Base-by-base conservation (phyloP, 1,140 invertebrate species). In the Bradysia coprophila region DNA sequence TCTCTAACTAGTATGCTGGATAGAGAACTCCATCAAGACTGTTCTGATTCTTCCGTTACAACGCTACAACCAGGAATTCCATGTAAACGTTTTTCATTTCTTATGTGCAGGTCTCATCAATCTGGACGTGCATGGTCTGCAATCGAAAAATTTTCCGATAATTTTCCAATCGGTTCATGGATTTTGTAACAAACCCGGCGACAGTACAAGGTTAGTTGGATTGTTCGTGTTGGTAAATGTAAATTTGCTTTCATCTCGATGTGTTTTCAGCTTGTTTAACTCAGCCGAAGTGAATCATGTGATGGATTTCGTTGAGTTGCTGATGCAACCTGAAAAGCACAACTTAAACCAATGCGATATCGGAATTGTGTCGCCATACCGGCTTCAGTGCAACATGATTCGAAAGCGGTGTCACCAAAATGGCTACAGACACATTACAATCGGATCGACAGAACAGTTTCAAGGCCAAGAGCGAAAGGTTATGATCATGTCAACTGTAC, bases 121-220 rank as follows among this genome's bases (percentile, higher is more conserved):
- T n/a, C 8, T 31, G 8, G 28, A n/a, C n/a, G 8, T n/a, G 28
- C 8, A 31, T 31, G 8, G 8, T 8, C 28, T 31, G n/a, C 28
- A 8, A 31, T 31, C 28, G 28, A 8, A 59, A 41, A 51, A 62
- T 0, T 68, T 72, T 44, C 77, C 78, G 3, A 51, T 81, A 2
- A 58, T 80, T 39, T 81, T 81, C 49, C 71, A 78, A 55, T 73
- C 70, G 6, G 57, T 79, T 13, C 49, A 31, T 9, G 28, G 28
- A 8, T 8, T 31, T 31, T 31, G 28, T 31, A 31, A 8, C 8
- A 31, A 31, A 31, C n/a, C n/a, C 8, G 28, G n/a, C 28, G 8
- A 31, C 8, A n/a, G 61, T n/a, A 90, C 90, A 56, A 54, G 65
- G 3, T 57, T 55, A 15, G 87, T 92, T 61, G n/a, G n/a, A n/a